These are phyloP conservation scores for Falco punctatus DNA, from an alignment of 2,113 vertebrate genomes.

Conservation along the genomic window DNA sequence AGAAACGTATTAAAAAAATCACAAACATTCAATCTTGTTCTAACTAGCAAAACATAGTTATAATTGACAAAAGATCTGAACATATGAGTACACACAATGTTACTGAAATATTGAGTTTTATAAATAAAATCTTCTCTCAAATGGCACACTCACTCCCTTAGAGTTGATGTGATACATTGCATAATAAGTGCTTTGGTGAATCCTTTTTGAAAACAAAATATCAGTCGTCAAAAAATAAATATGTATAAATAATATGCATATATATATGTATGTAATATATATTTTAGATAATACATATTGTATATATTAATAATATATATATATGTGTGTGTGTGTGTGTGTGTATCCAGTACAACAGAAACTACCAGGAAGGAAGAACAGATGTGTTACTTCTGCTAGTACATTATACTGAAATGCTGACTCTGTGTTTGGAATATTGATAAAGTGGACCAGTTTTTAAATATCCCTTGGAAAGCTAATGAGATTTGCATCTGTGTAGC, in stretches of 20 bases:
- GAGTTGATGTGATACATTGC: accelerated
- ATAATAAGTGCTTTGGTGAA: neutral
- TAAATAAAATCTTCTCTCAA: neutral
- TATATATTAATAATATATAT: neutral
- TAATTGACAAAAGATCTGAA: neutral
- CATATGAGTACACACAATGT: neutral
- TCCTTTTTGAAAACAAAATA: neutral
- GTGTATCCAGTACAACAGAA: neutral
- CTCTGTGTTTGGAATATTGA: neutral
- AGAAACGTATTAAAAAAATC: neutral
- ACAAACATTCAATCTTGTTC: neutral
- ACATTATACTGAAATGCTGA: neutral
- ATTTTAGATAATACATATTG: neutral
- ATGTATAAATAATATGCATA: neutral
- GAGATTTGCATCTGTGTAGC: neutral
- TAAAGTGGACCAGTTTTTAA: neutral
- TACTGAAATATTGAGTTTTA: neutral
- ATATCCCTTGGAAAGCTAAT: neutral
- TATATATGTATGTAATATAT: neutral
- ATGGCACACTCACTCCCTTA: neutral
- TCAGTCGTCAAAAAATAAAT: neutral
- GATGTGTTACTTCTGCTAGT: neutral
- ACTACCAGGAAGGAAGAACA: neutral
- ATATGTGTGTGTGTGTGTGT: accelerated
- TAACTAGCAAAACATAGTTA: neutral